Conservation (phyloP, 1,140 invertebrate species). For the Anoplolepis gracilipes region DNA sequence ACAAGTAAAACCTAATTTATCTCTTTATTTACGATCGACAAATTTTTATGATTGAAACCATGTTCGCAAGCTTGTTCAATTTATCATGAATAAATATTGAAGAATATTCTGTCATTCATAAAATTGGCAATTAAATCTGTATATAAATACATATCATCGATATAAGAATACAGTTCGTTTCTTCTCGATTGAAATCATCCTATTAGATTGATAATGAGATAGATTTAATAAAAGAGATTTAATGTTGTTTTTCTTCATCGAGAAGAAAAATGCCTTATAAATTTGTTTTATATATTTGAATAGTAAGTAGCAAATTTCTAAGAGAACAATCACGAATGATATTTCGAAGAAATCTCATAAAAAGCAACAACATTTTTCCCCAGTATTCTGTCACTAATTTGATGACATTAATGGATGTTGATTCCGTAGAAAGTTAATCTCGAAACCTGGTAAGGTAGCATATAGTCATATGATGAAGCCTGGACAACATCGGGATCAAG, state of each 20-base stretch:
- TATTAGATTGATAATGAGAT: too few relatives aligned
- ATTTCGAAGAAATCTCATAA: background rate
- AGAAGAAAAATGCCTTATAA: background rate
- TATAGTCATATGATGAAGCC: background rate
- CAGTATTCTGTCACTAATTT: slow-evolving; percentile 30
- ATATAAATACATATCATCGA: too few relatives aligned
- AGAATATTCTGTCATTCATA: background rate
- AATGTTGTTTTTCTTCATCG: background rate
- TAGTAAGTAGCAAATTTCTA: background rate
- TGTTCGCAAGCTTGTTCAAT: background rate
- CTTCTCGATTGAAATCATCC: too few relatives aligned
- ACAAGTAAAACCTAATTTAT: background rate
- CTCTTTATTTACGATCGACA: background rate
- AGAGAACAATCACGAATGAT: background rate
- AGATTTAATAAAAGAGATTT: background rate
- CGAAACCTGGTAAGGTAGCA: slow-evolving; percentile 27
- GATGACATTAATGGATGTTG: slow-evolving; percentile 15
- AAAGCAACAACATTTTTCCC: background rate
- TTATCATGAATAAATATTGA: background rate
- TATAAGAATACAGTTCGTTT: too few relatives aligned
- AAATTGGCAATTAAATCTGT: too few relatives aligned
- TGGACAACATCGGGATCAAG: slow-evolving; percentile 48
- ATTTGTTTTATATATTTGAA: background rate
- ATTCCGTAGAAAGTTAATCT: slow-evolving; percentile 1
- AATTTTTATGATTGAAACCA: background rate